Base-by-base conservation (phyloP, 2,888 invertebrate species). In the Pyrocoelia pectoralis region DNA sequence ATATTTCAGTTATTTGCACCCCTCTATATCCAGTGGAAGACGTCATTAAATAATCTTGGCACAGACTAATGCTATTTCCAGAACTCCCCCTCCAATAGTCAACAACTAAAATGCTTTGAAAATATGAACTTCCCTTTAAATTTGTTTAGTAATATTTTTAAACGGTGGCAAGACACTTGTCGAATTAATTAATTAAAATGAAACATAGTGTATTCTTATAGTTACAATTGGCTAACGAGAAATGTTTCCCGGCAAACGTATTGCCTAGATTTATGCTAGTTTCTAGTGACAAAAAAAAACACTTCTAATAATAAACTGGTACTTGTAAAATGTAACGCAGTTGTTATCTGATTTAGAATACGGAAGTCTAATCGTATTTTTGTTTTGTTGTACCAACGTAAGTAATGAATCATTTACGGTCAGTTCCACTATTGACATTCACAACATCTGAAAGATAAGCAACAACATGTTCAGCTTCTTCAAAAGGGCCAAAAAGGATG, bases 381-480 rank as follows among this genome's bases (percentile, higher is more conserved):
- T 33, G n/a, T 10, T n/a, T 33, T 33, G 24, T 24, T 24, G 6
- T 6, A 5, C 24, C 33, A 33, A 33, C 9, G 33, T 33, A 24
- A 24, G 24, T 24, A 24, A 24, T 24, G 24, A 3, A 24, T 24
- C 6, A 6, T 24, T n/a, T n/a, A n/a, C n/a, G n/a, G n/a, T n/a
- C 8, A 8, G 8, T 10, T 33, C 2, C n/a, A n/a, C n/a, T 33
- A 4, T 33, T 33, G 33, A 6, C 33, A 33, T n/a, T 8, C 8
- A 8, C 33, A 2, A 6, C n/a, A 3, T 33, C 2, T 33, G 9
- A 43, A 40, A 40, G 3, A 4, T 43, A 15, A 15, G 15, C 14
- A 43, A 43, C 8, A 43, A 43, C 8, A 43, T 79, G 79, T 79
- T 79, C 67, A 77, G 70, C 67, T 79, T 79, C 68, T 79, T 79